Evolutionary conservation across 2,888 invertebrate genomes (phyloP).

Genomic region (Phaedon cochleariae): DNA sequence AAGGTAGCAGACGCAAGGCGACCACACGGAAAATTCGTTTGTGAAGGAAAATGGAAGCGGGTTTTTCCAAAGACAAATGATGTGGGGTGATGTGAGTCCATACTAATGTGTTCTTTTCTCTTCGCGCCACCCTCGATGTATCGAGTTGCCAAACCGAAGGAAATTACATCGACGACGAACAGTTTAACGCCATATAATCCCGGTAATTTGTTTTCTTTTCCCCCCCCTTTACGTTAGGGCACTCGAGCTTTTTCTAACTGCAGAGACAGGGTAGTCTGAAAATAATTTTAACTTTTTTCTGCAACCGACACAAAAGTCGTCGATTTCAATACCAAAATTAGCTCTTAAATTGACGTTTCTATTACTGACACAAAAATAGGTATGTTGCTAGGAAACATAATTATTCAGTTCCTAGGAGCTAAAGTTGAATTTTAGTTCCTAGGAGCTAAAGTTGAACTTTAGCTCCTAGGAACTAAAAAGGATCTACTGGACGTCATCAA

Average conservation of each 20-base stretch:
- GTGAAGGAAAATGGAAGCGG: slow-evolving; percentile 62
- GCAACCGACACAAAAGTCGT: too few relatives aligned
- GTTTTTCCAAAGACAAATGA: slow-evolving; percentile 64
- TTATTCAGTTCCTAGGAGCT: too few relatives aligned
- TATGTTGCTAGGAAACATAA: too few relatives aligned
- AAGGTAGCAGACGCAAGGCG: slow-evolving; percentile 58
- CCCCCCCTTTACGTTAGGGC: not conserved
- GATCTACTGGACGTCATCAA: too few relatives aligned
- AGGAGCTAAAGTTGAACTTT: too few relatives aligned
- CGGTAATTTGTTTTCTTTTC: slow-evolving; percentile 36
- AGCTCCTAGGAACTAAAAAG: too few relatives aligned
- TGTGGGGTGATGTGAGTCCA: slow-evolving; percentile 58
- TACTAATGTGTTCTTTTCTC: slow-evolving; percentile 43
- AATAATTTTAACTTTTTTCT: too few relatives aligned
- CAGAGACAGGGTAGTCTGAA: too few relatives aligned
- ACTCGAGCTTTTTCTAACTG: not conserved
- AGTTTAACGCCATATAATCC: slow-evolving; percentile 40
- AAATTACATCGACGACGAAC: slow-evolving; percentile 42
- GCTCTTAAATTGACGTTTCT: too few relatives aligned
- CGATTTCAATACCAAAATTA: too few relatives aligned
- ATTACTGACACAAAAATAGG: too few relatives aligned
- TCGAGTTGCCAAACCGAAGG: slow-evolving; percentile 37
- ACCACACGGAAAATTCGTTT: slow-evolving; percentile 63
- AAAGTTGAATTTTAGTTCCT: too few relatives aligned
- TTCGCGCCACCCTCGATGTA: slow-evolving; percentile 32